phyloP scores from a whole-genome alignment of 1,140 invertebrate species.

The Hyphantria cunea region DNA sequence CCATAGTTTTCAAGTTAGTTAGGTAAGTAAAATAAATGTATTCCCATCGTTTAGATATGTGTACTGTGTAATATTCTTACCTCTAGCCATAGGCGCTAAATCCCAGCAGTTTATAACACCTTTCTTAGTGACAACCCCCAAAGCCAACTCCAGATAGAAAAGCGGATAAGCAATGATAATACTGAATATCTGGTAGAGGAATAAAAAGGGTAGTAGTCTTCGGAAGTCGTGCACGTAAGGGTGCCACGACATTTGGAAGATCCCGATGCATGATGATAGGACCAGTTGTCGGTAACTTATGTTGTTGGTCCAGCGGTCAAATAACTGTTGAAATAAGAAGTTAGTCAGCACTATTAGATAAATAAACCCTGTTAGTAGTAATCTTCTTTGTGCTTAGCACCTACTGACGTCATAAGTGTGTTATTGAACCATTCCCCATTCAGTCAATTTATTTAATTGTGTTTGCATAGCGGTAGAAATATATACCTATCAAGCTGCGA shows the following conservation, averaged over 20 bases:
- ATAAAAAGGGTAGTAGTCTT: conserved; percentile 60
- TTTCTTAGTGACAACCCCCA: conserved; percentile 66
- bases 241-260: conserved; percentile 72
- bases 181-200: conserved; percentile 67
- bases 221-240: conserved; percentile 64
- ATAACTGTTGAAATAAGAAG: conserved; percentile 34
- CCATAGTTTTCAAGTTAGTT: no score
- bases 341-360: no score
- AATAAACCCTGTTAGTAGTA: no score
- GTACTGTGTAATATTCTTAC: conserved; percentile 34
- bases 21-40: no score
- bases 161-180: conserved; percentile 61
- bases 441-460: no score
- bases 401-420: no score
- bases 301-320: conserved; percentile 70
- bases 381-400: no score
- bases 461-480: no score
- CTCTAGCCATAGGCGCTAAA: conserved; percentile 63
- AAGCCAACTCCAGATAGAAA: conserved; percentile 65
- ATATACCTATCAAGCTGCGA: no score
- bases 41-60: neutral
- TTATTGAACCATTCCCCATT: no score
- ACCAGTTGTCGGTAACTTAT: conserved; percentile 70
- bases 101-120: conserved; percentile 69
- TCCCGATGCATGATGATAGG: conserved; percentile 63